phyloP scores from a whole-genome alignment of 2,888 invertebrate species.

The Heliothis peltigera region DNA sequence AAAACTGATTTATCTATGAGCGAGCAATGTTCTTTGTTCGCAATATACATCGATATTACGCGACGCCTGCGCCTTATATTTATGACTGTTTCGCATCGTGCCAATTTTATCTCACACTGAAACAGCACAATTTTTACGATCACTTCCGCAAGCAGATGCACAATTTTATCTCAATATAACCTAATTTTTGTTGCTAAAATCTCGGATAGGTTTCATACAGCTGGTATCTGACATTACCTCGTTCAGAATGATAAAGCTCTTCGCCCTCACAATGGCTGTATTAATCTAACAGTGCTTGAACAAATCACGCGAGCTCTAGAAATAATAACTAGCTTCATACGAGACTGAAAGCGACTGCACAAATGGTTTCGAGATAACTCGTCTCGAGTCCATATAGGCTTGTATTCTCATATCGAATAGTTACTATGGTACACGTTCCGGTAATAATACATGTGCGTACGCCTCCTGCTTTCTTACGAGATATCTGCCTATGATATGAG shows the following conservation, averaged over 20 bases:
- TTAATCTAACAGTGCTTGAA: slow-evolving; percentile 57
- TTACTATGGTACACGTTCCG: slow-evolving; percentile 34
- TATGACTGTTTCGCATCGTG: slow-evolving; percentile 62
- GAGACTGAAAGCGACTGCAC: slow-evolving; percentile 38
- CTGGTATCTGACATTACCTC: slow-evolving; percentile 54
- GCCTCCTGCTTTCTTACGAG: slow-evolving; percentile 48
- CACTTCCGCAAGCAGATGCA: slow-evolving; percentile 68
- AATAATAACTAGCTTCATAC: slow-evolving; percentile 51
- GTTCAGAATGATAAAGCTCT: slow-evolving; percentile 41
- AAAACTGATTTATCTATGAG: slow-evolving; percentile 51
- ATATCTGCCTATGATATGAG: slow-evolving; percentile 47
- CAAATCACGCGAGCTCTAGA: slow-evolving; percentile 53
- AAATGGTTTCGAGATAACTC: slow-evolving; percentile 43
- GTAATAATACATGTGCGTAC: slow-evolving; percentile 45
- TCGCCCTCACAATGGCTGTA: slow-evolving; percentile 47
- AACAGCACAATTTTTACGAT: slow-evolving; percentile 69
- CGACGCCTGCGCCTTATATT: slow-evolving; percentile 62
- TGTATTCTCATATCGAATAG: slow-evolving; percentile 37
- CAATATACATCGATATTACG: slow-evolving; percentile 48
- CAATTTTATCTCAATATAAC: slow-evolving; percentile 64
- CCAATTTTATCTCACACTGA: slow-evolving; percentile 63
- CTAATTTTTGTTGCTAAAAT: slow-evolving; percentile 68
- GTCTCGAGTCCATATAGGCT: slow-evolving; percentile 35
- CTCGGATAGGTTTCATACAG: slow-evolving; percentile 43
- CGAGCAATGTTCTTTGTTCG: slow-evolving; percentile 50